phyloP scores from a whole-genome alignment of 2,797 vertebrate genomes.

The Neosilurus hyrtlii region DNA sequence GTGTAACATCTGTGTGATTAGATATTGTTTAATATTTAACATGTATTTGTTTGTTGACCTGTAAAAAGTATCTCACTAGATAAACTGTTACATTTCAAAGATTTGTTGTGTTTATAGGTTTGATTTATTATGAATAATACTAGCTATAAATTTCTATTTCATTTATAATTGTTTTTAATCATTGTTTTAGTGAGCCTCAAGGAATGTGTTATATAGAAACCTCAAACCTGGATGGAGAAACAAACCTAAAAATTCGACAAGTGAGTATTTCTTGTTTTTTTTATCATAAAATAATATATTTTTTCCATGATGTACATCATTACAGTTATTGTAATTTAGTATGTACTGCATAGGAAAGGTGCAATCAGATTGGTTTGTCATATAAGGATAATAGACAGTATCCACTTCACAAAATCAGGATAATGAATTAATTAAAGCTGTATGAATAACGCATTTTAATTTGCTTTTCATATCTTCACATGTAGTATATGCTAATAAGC shows the following conservation, averaged over 20 bases:
- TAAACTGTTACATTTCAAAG: neutral
- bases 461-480: too few species aligned
- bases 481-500: too few species aligned
- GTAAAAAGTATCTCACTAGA: neutral
- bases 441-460: too few species aligned
- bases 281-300: neutral
- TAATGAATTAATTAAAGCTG: too few species aligned
- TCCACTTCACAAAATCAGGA: too few species aligned
- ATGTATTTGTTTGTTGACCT: neutral
- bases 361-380: too few species aligned
- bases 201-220: conserved; percentile 99
- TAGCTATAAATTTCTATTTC: conserved; percentile 25
- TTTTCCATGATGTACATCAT: neutral
- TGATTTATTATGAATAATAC: neutral
- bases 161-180: conserved; percentile 48
- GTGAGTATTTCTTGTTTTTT: conserved; percentile 66
- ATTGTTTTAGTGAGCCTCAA: conserved; percentile 88
- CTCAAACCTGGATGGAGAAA: conserved; percentile 97
- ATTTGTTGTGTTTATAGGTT: neutral
- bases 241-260: conserved; percentile 99
- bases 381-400: too few species aligned
- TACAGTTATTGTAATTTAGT: neutral
- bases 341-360: too few species aligned
- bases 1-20: neutral
- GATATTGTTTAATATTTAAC: neutral